Conservation (phyloP, 2,888 invertebrate species). For the Volucella zonaria region DNA sequence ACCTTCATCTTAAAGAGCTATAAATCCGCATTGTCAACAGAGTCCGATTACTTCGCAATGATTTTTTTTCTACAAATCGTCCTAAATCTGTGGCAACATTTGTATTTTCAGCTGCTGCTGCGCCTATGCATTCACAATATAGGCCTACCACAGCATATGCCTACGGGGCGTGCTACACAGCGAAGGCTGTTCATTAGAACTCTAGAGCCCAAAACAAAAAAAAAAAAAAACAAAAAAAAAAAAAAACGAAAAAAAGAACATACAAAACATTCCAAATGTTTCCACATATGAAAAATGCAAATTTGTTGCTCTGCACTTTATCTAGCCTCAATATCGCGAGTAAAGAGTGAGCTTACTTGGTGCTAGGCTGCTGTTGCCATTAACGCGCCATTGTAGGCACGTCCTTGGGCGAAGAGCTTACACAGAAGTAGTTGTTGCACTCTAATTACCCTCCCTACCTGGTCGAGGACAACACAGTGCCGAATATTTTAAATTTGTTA, state of each 20-base stretch:
- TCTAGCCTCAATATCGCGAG: conserved; percentile 63
- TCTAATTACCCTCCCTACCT: conserved; percentile 71
- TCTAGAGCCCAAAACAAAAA: conserved; percentile 47
- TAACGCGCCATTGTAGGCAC: conserved; percentile 58
- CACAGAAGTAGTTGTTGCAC: conserved; percentile 61
- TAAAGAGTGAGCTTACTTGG: conserved; percentile 14
- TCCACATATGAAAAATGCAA: conserved; percentile 67
- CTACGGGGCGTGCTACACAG: conserved; percentile 52
- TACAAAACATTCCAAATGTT: conserved; percentile 54
- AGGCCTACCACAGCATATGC: conserved; percentile 21
- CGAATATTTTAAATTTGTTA: conserved; percentile 67
- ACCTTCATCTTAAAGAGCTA: no score
- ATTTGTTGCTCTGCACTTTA: conserved; percentile 65
- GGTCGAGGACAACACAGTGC: conserved; percentile 63
- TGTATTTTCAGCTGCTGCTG: no score
- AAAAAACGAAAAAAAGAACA: no score
- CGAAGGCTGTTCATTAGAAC: conserved; percentile 69
- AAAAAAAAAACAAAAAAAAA: background rate
- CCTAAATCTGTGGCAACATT: no score
- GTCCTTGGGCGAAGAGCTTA: conserved; percentile 68
- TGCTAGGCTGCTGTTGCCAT: conserved; percentile 18
- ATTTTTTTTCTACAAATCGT: no score
- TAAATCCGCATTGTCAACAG: background rate
- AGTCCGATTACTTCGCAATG: no score
- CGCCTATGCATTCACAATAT: no score